Conservation (phyloP, 2,113 vertebrate species). For the Hucho hucho region DNA sequence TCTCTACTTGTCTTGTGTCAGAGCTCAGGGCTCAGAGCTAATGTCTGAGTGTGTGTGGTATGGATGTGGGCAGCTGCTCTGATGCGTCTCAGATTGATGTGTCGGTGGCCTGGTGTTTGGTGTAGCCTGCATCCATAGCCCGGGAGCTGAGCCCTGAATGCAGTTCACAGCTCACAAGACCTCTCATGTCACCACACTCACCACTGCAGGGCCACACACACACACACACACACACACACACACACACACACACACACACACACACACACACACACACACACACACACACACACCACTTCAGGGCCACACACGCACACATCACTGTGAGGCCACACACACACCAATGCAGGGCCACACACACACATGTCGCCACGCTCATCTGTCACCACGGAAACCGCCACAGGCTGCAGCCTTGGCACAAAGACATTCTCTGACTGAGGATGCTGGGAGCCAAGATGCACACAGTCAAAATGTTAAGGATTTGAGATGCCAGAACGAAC, state of each 20-base stretch:
- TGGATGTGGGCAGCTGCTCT: slow-evolving; percentile 13
- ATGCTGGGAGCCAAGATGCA: slow-evolving; percentile 60
- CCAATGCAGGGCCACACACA: slow-evolving; percentile 44
- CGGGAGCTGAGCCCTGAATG: slow-evolving; percentile 45
- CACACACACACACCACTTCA: slow-evolving; percentile 25
- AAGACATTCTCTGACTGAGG: slow-evolving; percentile 75
- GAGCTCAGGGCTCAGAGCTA: not conserved
- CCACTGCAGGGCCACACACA: slow-evolving; percentile 44
- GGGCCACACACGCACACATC: slow-evolving; percentile 36
- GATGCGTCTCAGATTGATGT: slow-evolving; percentile 37
- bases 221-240: not conserved
- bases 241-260: no score
- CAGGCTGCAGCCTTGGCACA: slow-evolving; percentile 76
- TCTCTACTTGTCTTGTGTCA: not conserved
- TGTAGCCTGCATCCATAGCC: slow-evolving; percentile 26
- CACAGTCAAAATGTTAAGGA: slow-evolving; percentile 75
- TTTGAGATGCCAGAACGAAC: slow-evolving; percentile 73
- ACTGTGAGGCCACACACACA: slow-evolving; percentile 36
- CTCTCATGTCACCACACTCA: slow-evolving; percentile 60
- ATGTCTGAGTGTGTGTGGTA: not conserved
- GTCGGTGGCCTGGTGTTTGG: slow-evolving; percentile 38
- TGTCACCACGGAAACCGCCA: slow-evolving; percentile 75
- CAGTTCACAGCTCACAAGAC: slow-evolving; percentile 60
- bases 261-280: no score
- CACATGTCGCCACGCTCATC: slow-evolving; percentile 75